phyloP scores from a whole-genome alignment of 2,888 invertebrate genomes.

The Cerceris rybyensis region DNA sequence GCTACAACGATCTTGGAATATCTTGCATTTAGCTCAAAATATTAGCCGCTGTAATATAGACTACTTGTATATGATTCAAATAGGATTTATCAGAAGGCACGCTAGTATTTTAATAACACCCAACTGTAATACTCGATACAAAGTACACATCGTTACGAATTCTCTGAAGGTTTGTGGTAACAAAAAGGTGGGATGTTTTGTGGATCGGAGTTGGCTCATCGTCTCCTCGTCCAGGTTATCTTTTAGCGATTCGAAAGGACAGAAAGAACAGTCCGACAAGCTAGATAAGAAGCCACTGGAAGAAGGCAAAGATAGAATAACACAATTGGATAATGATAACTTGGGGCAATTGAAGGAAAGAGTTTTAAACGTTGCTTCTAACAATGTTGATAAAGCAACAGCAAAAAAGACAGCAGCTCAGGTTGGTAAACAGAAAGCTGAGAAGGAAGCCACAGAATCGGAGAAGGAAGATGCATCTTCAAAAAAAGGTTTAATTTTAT shows the following conservation, averaged over 20 bases:
- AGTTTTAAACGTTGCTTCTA: slow-evolving; percentile 66
- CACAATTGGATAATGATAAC: slow-evolving; percentile 73
- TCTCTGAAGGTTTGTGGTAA: slow-evolving; percentile 58
- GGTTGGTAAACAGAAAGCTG: slow-evolving; percentile 14
- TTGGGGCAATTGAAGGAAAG: slow-evolving; percentile 77
- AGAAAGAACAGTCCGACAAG: slow-evolving; percentile 34
- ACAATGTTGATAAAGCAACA: slow-evolving; percentile 30
- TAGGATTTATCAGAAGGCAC: slow-evolving; percentile 70
- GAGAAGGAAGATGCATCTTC: slow-evolving; percentile 30
- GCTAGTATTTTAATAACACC: slow-evolving; percentile 73
- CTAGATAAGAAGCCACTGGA: slow-evolving; percentile 34
- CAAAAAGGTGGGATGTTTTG: slow-evolving; percentile 56
- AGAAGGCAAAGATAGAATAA: slow-evolving; percentile 66
- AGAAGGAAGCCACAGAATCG: slow-evolving; percentile 11
- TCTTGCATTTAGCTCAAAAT: slow-evolving; percentile 72
- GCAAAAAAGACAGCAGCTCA: slow-evolving; percentile 19
- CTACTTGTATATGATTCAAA: slow-evolving; percentile 71
- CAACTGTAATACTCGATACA: slow-evolving; percentile 59
- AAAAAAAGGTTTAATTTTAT: slow-evolving; percentile 51
- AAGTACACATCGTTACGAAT: slow-evolving; percentile 64
- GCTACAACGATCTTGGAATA: slow-evolving; percentile 75
- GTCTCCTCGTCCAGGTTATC: slow-evolving; percentile 53
- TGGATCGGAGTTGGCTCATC: slow-evolving; percentile 59
- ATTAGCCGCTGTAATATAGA: slow-evolving; percentile 66
- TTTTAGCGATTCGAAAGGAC: slow-evolving; percentile 57